phyloP scores from a whole-genome alignment of 2,113 vertebrate genomes.

The Eulemur rufifrons region DNA sequence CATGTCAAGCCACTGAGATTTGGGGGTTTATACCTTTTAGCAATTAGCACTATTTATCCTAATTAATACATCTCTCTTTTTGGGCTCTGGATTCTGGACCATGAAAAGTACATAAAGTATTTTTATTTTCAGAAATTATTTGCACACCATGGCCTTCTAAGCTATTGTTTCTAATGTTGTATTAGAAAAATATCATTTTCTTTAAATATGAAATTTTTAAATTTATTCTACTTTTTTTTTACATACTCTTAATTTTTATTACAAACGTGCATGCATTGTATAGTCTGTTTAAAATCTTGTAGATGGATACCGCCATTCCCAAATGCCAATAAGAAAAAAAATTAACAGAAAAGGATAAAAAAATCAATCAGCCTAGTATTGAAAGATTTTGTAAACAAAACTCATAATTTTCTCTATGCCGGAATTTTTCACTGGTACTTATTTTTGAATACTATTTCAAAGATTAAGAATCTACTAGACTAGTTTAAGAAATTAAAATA shows the following conservation, averaged over 20 bases:
- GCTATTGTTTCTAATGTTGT: not conserved
- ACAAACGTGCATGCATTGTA: not conserved
- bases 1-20: not conserved
- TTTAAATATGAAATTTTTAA: not conserved
- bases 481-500: not conserved
- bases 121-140: not conserved
- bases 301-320: not conserved
- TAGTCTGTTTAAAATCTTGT: not conserved
- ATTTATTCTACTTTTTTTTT: not conserved
- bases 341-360: not conserved
- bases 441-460: not conserved
- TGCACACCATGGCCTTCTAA: not conserved
- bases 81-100: not conserved
- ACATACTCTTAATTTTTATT: not conserved
- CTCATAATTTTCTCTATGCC: not conserved
- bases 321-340: not conserved
- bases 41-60: not conserved
- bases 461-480: not conserved
- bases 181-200: not conserved
- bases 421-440: not conserved
- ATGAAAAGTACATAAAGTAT: not conserved
- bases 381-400: not conserved
- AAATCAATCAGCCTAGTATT: not conserved
- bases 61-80: not conserved
- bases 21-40: not conserved